Conservation (phyloP, 1,140 invertebrate genomes). For the Aphelinus certus region DNA sequence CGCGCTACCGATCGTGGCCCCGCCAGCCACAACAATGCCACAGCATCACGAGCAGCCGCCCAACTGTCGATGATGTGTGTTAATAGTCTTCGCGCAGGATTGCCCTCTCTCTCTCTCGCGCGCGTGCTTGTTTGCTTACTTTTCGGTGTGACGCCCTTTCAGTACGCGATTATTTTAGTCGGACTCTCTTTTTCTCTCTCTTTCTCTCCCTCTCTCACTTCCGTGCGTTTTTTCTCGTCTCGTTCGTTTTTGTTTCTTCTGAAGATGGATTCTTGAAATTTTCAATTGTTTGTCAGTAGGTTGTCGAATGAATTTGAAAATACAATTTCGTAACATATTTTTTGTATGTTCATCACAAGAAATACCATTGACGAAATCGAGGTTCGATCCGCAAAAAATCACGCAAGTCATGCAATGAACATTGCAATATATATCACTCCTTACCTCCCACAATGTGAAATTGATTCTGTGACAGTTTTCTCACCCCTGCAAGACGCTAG, state of each 20-base stretch:
- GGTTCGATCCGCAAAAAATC: no score
- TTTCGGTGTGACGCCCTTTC: not conserved
- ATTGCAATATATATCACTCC: not conserved
- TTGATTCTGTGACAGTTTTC: not conserved
- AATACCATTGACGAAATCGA: no score
- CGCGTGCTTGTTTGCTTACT: not conserved
- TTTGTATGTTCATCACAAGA: no score
- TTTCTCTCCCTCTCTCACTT: not conserved
- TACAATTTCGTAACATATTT: no score
- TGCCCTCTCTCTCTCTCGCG: slow-evolving; percentile 26
- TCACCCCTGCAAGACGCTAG: no score
- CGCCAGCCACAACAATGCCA: slow-evolving; percentile 56
- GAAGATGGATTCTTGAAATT: no score
- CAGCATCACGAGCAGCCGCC: slow-evolving; percentile 60
- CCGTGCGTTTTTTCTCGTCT: not conserved
- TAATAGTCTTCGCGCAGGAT: slow-evolving; percentile 53
- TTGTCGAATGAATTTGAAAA: no score
- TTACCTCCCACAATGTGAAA: not conserved
- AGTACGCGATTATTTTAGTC: not conserved
- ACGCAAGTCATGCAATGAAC: not conserved
- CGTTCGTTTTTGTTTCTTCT: no score
- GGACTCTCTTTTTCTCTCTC: not conserved
- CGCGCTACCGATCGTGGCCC: slow-evolving; percentile 25
- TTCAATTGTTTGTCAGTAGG: no score
- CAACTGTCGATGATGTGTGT: slow-evolving; percentile 63